Percentiles rank a stretch among this genome's conserved stretches.
Conservation (phyloP, 2,888 invertebrate genomes). For the Megamerina dolium region DNA sequence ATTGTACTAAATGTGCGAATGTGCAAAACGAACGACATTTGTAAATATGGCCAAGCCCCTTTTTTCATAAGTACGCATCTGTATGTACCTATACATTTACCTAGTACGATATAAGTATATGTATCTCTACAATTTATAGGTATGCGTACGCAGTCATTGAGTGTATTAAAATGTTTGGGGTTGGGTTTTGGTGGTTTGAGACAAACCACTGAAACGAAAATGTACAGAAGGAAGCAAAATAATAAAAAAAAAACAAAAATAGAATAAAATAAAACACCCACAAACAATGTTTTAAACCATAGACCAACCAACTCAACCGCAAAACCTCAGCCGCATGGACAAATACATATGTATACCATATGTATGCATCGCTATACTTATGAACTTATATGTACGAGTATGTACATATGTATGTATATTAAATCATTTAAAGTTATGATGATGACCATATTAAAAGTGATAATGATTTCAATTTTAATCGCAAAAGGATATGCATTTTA, state of each 20-base stretch:
- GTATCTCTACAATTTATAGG: too few relatives aligned
- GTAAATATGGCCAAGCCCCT: conserved; percentile 5
- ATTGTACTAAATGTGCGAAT: too few relatives aligned
- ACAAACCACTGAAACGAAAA: conserved; percentile 9
- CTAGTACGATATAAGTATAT: too few relatives aligned
- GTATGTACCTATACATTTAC: not conserved
- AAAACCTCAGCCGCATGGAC: conserved; percentile 35
- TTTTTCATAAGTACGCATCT: not conserved
- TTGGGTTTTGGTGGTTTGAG: conserved; percentile 4
- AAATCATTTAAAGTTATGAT: too few relatives aligned
- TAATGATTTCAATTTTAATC: too few relatives aligned
- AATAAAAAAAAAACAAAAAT: conserved; percentile 11
- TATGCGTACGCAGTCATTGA: not conserved
- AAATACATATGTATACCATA: conserved; percentile 1
- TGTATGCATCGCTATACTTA: not conserved
- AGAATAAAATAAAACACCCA: conserved; percentile 7
- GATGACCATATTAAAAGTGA: too few relatives aligned
- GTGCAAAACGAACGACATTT: not conserved
- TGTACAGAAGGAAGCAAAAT: too few relatives aligned
- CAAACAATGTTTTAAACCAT: conserved; percentile 19
- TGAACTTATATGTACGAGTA: too few relatives aligned
- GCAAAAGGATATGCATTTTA: too few relatives aligned
- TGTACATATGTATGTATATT: not conserved
- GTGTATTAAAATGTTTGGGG: conserved; percentile 7
- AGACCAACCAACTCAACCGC: conserved; percentile 32